phyloP scores from a whole-genome alignment of 2,888 invertebrate species.

The Caenorhabditis imperialis region DNA sequence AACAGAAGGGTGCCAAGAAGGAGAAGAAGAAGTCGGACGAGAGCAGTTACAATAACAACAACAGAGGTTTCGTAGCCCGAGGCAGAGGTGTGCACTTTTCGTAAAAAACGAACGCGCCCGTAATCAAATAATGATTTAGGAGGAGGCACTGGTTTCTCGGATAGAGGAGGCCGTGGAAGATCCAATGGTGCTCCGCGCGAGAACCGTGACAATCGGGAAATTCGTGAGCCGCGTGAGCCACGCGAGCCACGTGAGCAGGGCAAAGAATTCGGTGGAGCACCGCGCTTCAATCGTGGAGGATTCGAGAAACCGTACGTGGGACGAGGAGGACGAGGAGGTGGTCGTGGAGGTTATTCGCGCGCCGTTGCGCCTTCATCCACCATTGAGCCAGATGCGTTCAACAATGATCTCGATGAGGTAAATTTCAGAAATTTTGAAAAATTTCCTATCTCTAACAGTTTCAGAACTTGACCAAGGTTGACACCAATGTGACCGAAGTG shows the following conservation, averaged over 20 bases:
- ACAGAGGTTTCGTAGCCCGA: conserved; percentile 38
- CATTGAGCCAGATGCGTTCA: conserved; percentile 36
- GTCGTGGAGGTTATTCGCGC: conserved; percentile 55
- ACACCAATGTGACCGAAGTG: conserved; percentile 41
- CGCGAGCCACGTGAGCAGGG: conserved; percentile 12
- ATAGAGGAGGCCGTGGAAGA: conserved; percentile 53
- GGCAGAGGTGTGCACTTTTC: conserved; percentile 41
- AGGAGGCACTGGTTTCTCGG: conserved; percentile 31
- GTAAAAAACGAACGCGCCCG: background rate
- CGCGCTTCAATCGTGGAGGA: conserved; percentile 43
- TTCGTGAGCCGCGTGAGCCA: background rate
- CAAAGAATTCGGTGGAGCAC: conserved; percentile 25
- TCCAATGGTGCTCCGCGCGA: conserved; percentile 50
- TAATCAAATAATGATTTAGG: conserved; percentile 18
- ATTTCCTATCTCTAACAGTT: too few relatives aligned
- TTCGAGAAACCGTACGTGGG: conserved; percentile 42
- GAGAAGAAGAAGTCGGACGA: conserved; percentile 68
- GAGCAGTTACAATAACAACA: conserved; percentile 31
- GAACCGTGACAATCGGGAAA: conserved; percentile 19
- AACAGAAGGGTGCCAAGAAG: conserved; percentile 66
- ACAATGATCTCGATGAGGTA: conserved; percentile 48
- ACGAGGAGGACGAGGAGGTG: conserved; percentile 50
- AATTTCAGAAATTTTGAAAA: too few relatives aligned
- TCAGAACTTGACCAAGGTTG: conserved; percentile 47
- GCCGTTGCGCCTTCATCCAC: conserved; percentile 45